phyloP scores from a whole-genome alignment of 1,140 invertebrate genomes.

The Drosophila jambulina region DNA sequence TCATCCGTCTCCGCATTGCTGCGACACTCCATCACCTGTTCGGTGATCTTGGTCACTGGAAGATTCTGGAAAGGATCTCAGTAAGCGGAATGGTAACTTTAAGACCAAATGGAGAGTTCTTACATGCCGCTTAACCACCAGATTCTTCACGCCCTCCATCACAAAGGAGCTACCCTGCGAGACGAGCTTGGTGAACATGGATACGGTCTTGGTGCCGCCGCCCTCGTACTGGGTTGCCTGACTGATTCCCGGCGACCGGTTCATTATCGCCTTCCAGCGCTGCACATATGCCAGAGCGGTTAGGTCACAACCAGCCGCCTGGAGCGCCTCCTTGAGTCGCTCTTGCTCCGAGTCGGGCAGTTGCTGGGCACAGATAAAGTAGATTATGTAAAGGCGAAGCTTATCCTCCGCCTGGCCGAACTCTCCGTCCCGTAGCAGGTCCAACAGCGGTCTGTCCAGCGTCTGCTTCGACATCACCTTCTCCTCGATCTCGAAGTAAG shows the following conservation, averaged over 20 bases:
- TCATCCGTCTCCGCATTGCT: conserved; percentile 92
- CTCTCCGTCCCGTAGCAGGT: conserved; percentile 93
- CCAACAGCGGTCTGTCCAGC: conserved; percentile 91
- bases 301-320: conserved; percentile 94
- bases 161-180: conserved; percentile 99
- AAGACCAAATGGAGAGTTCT: conserved; percentile 75
- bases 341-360: conserved; percentile 93
- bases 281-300: conserved; percentile 94
- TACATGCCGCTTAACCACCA: conserved; percentile 98
- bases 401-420: conserved; percentile 96
- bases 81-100: background rate
- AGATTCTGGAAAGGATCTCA: conserved; percentile 89
- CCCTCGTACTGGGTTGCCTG: conserved; percentile 92
- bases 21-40: conserved; percentile 95
- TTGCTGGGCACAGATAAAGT: conserved; percentile 93
- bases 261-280: conserved; percentile 90
- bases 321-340: conserved; percentile 92
- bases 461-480: conserved; percentile 96
- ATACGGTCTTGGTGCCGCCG: conserved; percentile 98
- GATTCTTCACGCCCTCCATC: conserved; percentile 99
- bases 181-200: conserved; percentile 99
- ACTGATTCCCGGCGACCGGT: conserved; percentile 68
- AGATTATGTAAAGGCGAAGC: conserved; percentile 97
- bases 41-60: conserved; percentile 96
- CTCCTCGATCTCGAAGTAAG: conserved; percentile 98